Conservation (phyloP, 2,113 vertebrate species). For the Erpornis zantholeuca region DNA sequence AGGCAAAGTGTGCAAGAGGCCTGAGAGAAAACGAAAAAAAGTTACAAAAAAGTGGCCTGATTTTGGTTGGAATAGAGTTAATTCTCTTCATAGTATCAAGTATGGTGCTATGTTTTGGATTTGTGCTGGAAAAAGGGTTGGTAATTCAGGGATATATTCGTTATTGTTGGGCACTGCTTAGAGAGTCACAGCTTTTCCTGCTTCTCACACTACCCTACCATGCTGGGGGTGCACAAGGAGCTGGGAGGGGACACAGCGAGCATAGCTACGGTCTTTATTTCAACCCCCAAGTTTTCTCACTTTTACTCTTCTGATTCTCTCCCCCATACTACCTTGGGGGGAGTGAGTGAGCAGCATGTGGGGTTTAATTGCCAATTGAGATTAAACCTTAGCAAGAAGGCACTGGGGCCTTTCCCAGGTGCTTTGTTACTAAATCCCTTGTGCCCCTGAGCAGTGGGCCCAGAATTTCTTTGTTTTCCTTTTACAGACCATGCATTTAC, state of each 20-base stretch:
- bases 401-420: background rate
- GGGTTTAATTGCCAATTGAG: background rate
- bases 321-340: too few species aligned
- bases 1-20: background rate
- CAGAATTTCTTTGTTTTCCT: background rate
- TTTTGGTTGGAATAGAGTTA: background rate
- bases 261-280: background rate
- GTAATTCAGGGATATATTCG: background rate
- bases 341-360: background rate
- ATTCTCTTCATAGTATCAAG: background rate
- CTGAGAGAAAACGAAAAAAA: background rate
- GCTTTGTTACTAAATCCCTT: background rate
- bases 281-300: background rate
- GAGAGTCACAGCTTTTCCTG: background rate
- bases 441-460: background rate
- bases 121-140: background rate
- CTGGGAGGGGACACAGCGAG: background rate
- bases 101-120: background rate
- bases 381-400: background rate
- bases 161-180: background rate
- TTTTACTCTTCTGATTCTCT: background rate
- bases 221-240: background rate
- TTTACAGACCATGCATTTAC: background rate
- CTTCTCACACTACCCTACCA: background rate
- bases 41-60: background rate